These are phyloP conservation scores for Hippocampus zosterae DNA, from an alignment of 2,113 vertebrate genomes.

Conservation along the genomic window DNA sequence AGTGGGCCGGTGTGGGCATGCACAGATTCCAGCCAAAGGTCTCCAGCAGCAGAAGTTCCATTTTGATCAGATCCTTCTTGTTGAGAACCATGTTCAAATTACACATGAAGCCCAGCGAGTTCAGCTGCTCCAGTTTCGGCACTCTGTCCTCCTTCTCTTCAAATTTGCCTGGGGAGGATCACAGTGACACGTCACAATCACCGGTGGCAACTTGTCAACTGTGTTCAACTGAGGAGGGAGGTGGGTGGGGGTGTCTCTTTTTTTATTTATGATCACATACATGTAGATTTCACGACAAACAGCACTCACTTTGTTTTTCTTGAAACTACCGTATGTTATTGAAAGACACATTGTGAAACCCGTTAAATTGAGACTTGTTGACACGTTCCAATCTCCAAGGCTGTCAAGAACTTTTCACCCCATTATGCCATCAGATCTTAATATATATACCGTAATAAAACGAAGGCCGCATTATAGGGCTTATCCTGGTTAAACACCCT, in stretches of 20 bases:
- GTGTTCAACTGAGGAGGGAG: background rate
- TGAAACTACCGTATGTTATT: too few relatives aligned
- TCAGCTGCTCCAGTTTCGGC: constrained; percentile 86
- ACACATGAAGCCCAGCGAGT: constrained; percentile 78
- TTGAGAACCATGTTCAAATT: constrained; percentile 79
- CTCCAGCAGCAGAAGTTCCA: constrained; percentile 85
- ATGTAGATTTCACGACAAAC: background rate
- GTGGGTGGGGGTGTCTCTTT: too few relatives aligned
- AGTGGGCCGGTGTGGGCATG: constrained; percentile 89
- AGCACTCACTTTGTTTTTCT: background rate
- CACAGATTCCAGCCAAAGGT: constrained; percentile 90
- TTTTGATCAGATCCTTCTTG: constrained; percentile 81
- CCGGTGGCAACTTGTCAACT: background rate
- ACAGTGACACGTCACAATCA: background rate
- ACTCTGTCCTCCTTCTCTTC: constrained; percentile 86
- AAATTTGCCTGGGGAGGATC: constrained; percentile 79
- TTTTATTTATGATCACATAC: background rate
- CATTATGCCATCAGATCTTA: too few relatives aligned
- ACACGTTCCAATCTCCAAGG: too few relatives aligned
- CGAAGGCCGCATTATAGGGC: too few relatives aligned
- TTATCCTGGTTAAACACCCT: too few relatives aligned
- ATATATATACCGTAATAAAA: too few relatives aligned
- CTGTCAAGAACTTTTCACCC: too few relatives aligned
- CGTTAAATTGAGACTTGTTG: too few relatives aligned
- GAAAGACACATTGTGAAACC: too few relatives aligned